Conservation (phyloP, 2,888 invertebrate genomes). For the Hypomecis atomaria region DNA sequence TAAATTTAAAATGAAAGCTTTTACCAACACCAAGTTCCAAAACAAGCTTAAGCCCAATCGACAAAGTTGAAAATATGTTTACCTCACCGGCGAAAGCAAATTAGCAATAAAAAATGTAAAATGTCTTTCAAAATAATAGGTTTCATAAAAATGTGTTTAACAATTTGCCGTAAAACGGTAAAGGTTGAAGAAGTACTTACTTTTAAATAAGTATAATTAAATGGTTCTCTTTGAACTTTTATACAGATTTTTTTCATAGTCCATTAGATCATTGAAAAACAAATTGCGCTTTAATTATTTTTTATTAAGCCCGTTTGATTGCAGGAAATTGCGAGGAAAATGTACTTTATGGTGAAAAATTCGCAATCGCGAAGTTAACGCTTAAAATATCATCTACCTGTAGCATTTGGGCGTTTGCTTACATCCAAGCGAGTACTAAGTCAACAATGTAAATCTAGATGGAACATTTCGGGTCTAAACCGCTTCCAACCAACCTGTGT, state of each 20-base stretch:
- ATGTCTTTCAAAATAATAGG: constrained; percentile 18
- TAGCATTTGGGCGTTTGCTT: too few species aligned
- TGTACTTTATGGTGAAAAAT: too few species aligned
- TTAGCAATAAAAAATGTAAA: constrained; percentile 16
- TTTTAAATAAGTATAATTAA: constrained; percentile 10
- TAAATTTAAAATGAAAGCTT: background rate
- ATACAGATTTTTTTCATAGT: background rate
- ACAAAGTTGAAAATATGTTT: constrained; percentile 13
- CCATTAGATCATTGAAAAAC: background rate
- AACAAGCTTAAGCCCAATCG: constrained; percentile 5
- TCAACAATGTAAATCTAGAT: too few species aligned
- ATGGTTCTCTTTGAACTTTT: constrained; percentile 7
- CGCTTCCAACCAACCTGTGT: too few species aligned
- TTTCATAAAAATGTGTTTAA: constrained; percentile 6
- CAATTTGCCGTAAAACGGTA: constrained; percentile 14
- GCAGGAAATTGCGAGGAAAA: background rate
- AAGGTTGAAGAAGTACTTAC: constrained; percentile 11
- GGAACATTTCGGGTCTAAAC: too few species aligned
- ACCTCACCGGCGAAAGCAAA: constrained; percentile 15
- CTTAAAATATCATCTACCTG: too few species aligned
- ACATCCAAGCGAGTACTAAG: too few species aligned
- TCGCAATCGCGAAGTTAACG: too few species aligned
- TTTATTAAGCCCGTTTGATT: background rate
- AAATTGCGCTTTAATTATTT: background rate
- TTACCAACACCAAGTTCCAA: background rate